phyloP scores from a whole-genome alignment of 1,140 invertebrate genomes.

The Orchestia grillus region DNA sequence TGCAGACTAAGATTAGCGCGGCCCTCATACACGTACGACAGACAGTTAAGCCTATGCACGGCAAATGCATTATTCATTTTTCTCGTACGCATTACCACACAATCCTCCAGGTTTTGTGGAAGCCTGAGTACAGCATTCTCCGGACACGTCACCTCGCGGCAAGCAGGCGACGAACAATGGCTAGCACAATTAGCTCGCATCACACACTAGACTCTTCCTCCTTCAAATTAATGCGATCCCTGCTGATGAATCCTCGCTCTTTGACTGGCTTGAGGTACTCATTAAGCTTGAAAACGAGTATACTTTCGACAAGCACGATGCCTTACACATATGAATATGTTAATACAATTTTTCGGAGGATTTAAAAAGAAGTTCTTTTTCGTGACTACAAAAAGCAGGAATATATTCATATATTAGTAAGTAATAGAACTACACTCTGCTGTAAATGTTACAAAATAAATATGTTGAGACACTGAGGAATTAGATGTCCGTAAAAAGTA shows the following conservation, averaged over 20 bases:
- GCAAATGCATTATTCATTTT: conserved; percentile 9
- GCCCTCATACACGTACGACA: background rate
- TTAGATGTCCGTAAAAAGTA: no score
- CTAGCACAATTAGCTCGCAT: conserved; percentile 7
- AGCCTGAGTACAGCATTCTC: background rate
- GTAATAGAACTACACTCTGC: background rate
- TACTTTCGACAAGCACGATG: background rate
- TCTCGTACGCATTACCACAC: conserved; percentile 24
- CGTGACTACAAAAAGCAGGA: background rate
- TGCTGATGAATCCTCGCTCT: background rate
- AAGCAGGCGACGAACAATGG: background rate
- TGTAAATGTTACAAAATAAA: background rate
- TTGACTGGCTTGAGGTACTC: background rate
- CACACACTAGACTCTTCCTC: background rate
- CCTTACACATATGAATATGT: background rate
- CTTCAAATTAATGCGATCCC: background rate
- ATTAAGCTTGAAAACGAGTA: background rate
- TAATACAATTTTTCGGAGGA: background rate
- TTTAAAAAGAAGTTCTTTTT: background rate
- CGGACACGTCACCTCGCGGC: background rate
- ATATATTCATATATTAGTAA: background rate
- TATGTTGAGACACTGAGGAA: background rate
- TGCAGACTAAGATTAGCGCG: background rate
- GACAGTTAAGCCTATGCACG: conserved; percentile 12
- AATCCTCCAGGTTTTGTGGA: conserved; percentile 13